Evolutionary conservation across 2,797 vertebrate species (phyloP).

Genomic region (Notolabrus celidotus): DNA sequence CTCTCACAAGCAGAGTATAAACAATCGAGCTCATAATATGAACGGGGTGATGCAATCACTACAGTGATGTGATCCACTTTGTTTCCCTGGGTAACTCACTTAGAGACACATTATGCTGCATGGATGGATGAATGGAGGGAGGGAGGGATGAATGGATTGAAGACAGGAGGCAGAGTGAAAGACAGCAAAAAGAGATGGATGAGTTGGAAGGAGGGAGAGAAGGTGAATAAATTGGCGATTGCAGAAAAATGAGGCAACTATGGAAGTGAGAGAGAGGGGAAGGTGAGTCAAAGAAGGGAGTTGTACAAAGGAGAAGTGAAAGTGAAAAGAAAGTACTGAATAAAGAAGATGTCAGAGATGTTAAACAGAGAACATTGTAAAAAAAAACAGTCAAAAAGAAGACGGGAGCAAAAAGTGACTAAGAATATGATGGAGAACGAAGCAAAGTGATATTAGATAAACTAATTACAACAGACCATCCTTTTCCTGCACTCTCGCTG

Average conservation of each 20-base stretch:
- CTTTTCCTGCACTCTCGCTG: constrained; percentile 76
- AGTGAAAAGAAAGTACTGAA: not conserved
- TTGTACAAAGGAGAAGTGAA: not conserved
- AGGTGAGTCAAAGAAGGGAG: not conserved
- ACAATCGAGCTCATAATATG: constrained; percentile 49
- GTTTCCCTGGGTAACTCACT: constrained; percentile 70
- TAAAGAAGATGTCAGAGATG: constrained; percentile 1
- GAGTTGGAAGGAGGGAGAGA: not conserved
- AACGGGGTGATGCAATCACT: constrained; percentile 65
- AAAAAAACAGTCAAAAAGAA: constrained; percentile 6
- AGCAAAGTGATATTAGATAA: constrained; percentile 71
- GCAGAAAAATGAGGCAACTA: not conserved
- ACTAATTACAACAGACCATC: constrained; percentile 71
- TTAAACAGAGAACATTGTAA: not conserved
- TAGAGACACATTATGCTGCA: constrained; percentile 68
- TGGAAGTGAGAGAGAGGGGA: not conserved
- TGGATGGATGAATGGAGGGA: constrained; percentile 49
- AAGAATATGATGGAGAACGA: constrained; percentile 42
- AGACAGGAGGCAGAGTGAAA: constrained; percentile 4
- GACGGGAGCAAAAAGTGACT: constrained; percentile 12
- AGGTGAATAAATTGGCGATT: not conserved
- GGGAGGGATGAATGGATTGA: constrained; percentile 56
- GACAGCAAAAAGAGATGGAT: constrained; percentile 29
- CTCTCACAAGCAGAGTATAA: constrained; percentile 40
- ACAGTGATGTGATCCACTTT: constrained; percentile 71